Percentiles rank a stretch among this genome's conserved stretches.
phyloP scores from a whole-genome alignment of 2,797 vertebrate genomes.

The Loris lydekkerianus region DNA sequence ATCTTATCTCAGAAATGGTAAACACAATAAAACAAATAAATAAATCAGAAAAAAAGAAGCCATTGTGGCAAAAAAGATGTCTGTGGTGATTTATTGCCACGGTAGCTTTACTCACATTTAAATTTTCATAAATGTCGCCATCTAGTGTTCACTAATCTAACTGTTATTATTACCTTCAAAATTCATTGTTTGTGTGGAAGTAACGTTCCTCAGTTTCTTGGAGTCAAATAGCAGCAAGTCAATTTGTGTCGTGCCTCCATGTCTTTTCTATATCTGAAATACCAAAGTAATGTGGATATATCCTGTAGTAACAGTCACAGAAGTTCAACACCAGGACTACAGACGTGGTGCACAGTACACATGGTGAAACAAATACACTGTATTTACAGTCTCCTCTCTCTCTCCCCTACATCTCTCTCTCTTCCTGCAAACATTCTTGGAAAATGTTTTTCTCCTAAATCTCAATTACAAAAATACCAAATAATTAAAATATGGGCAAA shows the following conservation, averaged over 20 bases:
- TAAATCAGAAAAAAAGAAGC: background rate
- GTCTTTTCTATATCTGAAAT: background rate
- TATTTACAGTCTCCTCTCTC: background rate
- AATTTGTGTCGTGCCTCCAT: background rate
- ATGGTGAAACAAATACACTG: background rate
- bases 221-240: background rate
- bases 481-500: background rate
- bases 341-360: background rate
- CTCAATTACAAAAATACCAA: background rate
- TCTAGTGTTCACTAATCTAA: constrained; percentile 74
- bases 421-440: background rate
- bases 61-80: background rate
- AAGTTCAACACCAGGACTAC: background rate
- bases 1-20: background rate
- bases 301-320: background rate
- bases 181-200: background rate
- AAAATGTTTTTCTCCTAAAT: background rate
- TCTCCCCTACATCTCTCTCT: background rate
- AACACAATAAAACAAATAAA: background rate
- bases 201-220: background rate
- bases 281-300: background rate
- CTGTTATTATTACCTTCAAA: constrained; percentile 56
- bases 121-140: constrained; percentile 78
- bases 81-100: background rate
- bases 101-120: constrained; percentile 47